Conservation (phyloP, 2,888 invertebrate species). For the Nomada fucata region DNA sequence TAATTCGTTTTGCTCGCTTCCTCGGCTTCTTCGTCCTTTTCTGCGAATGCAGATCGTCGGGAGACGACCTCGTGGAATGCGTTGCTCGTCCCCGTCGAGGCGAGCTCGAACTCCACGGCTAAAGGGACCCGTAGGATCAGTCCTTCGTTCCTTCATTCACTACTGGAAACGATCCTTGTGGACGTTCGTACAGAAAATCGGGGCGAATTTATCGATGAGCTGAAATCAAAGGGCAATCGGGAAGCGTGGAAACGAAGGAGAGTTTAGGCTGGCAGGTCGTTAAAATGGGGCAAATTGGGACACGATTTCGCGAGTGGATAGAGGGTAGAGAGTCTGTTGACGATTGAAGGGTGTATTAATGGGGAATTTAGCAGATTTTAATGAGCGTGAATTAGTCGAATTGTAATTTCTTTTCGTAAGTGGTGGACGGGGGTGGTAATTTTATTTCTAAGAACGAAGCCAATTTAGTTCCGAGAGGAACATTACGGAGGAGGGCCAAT, state of each 20-base stretch:
- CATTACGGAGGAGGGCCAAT: background rate
- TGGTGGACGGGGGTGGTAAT: background rate
- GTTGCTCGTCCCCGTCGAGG: conserved; percentile 64
- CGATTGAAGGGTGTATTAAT: background rate
- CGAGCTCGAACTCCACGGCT: conserved; percentile 57
- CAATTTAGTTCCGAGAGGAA: background rate
- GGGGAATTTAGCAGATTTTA: conserved; percentile 5
- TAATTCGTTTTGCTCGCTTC: conserved; percentile 75
- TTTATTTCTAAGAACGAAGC: background rate
- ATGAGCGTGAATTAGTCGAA: background rate
- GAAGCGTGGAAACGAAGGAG: conserved; percentile 1
- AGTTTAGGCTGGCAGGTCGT: background rate
- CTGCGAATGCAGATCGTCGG: conserved; percentile 78
- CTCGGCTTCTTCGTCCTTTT: conserved; percentile 73
- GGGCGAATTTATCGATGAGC: conserved; percentile 15
- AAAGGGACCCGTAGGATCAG: conserved; percentile 62
- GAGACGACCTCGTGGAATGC: conserved; percentile 70
- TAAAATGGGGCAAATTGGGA: conserved; percentile 24
- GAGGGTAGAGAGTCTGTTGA: background rate
- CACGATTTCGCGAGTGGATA: background rate
- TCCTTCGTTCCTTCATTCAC: conserved; percentile 26
- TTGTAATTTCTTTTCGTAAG: background rate
- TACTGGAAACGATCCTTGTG: background rate
- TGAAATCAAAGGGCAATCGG: background rate
- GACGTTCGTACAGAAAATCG: background rate